Conservation (phyloP, 2,797 vertebrate species). For the Bufotes viridis region DNA sequence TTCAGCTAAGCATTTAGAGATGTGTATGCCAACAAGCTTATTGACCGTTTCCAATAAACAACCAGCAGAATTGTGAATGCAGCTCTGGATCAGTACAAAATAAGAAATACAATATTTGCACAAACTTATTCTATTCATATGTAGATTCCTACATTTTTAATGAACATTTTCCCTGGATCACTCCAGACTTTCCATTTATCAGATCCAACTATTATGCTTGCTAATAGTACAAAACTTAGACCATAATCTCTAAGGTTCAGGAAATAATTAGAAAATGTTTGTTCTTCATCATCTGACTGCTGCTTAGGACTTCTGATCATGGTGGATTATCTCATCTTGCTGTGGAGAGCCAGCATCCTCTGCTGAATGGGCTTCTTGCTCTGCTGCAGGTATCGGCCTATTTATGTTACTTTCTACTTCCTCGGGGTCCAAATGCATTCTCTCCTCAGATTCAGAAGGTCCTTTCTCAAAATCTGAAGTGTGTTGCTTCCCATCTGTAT, state of each 20-base stretch:
- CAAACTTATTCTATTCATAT: too few species aligned
- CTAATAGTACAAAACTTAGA: neutral
- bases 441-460: neutral
- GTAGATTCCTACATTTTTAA: neutral
- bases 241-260: neutral
- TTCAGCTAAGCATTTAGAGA: neutral
- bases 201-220: neutral
- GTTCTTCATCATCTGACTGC: neutral
- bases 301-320: neutral
- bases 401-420: neutral
- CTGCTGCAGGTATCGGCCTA: neutral
- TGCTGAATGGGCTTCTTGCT: neutral
- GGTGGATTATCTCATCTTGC: neutral
- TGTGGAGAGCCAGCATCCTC: neutral
- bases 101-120: neutral
- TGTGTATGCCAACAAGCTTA: neutral
- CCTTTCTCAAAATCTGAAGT: conserved; percentile 22
- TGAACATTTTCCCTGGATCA: neutral
- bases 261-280: neutral
- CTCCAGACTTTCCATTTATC: neutral
- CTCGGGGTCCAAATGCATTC: neutral
- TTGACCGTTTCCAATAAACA: neutral
- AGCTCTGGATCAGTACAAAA: neutral
- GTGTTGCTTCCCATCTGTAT: conserved; percentile 63
- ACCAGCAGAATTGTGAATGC: neutral